A percentile compares a stretch with the other conserved stretches of the same genome.
Evolutionary conservation across 2,113 vertebrate genomes (phyloP).

Genomic region (Corydoras maculifer): DNA sequence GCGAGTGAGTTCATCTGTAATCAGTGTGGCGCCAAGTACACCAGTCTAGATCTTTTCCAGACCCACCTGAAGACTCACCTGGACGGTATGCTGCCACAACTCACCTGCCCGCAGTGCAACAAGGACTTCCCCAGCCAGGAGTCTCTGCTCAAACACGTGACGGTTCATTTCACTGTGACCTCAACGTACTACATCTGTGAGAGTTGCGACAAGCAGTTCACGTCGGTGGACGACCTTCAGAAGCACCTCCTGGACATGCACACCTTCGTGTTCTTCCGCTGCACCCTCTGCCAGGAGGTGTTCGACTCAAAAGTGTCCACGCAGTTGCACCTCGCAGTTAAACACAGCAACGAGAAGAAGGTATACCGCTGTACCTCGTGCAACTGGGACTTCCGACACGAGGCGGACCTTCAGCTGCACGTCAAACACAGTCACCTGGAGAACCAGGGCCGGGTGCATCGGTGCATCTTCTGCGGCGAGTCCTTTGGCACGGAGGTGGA

Average conservation of each 20-base stretch:
- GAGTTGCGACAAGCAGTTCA: constrained; percentile 98
- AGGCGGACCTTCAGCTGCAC: constrained; percentile 89
- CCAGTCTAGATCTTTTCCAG: constrained; percentile 90
- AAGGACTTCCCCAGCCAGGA: constrained; percentile 96
- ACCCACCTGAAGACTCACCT: constrained; percentile 95
- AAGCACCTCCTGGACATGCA: constrained; percentile 98
- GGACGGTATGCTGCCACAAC: constrained; percentile 85
- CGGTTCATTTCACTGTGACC: constrained; percentile 93
- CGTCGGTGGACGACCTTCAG: constrained; percentile 92
- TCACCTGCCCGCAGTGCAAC: constrained; percentile 95
- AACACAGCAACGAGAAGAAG: constrained; percentile 97
- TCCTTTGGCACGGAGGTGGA: constrained; percentile 95
- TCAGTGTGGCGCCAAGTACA: constrained; percentile 84
- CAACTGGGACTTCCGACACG: constrained; percentile 95
- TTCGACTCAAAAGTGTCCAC: constrained; percentile 98
- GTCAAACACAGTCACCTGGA: constrained; percentile 96
- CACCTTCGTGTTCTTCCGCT: constrained; percentile 95
- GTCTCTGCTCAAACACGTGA: constrained; percentile 89
- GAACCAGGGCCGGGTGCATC: constrained; percentile 66
- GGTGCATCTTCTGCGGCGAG: constrained; percentile 93
- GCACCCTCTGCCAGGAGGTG: constrained; percentile 94
- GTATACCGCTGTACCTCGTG: constrained; percentile 94
- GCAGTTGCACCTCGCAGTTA: constrained; percentile 93
- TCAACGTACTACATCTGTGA: constrained; percentile 97
- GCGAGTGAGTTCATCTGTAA: constrained; percentile 86